These are phyloP conservation scores for Mastomys natalensis DNA, from an alignment of 2,113 vertebrate species.

Conservation along the genomic window DNA sequence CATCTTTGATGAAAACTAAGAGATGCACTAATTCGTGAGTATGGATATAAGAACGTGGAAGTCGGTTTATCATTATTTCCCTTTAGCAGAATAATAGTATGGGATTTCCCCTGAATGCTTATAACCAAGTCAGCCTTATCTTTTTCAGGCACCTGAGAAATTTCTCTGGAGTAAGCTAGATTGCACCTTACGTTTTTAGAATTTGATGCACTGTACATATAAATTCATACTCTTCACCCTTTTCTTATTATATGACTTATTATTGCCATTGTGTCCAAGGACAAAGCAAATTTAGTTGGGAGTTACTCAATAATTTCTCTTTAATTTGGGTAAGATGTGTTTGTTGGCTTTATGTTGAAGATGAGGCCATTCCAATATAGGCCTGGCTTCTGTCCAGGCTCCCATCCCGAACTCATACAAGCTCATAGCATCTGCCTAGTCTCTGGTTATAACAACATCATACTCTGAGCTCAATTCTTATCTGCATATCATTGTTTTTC, in stretches of 20 bases:
- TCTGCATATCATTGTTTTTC: background rate
- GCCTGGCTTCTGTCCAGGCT: background rate
- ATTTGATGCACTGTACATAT: background rate
- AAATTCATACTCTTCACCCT: background rate
- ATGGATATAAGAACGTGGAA: background rate
- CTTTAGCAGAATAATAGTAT: background rate
- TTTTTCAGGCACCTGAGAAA: background rate
- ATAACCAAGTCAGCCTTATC: background rate
- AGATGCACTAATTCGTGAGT: background rate
- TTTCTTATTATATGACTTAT: background rate
- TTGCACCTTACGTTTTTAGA: background rate
- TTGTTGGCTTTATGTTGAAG: background rate
- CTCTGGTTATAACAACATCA: background rate
- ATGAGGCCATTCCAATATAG: background rate
- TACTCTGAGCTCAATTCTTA: background rate
- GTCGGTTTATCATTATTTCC: background rate
- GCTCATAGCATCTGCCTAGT: background rate
- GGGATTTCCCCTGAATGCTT: background rate
- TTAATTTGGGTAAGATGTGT: background rate
- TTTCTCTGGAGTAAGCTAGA: background rate
- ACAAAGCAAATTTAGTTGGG: background rate
- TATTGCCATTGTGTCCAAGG: background rate
- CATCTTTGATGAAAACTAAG: background rate
- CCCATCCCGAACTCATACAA: background rate
- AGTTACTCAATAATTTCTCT: background rate